These are phyloP conservation scores for Cryptocheilus praepositus DNA, from an alignment of 2,888 invertebrate genomes.

Conservation along the genomic window DNA sequence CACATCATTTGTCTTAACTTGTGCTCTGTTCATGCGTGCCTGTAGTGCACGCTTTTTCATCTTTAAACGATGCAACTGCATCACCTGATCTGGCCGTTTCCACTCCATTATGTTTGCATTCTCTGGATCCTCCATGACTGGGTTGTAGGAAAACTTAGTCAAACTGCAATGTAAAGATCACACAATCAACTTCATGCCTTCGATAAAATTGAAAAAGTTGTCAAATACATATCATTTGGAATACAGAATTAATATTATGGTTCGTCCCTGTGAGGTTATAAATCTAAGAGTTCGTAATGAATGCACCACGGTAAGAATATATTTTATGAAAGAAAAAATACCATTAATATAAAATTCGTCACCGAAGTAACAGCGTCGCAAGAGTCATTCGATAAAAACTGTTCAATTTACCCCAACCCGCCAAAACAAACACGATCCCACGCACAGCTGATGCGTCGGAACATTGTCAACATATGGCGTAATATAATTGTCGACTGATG, in stretches of 20 bases:
- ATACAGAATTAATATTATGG: too few species aligned
- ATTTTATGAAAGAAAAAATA: constrained; percentile 19
- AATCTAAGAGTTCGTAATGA: neutral
- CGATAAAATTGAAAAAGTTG: neutral
- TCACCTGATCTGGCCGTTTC: constrained; percentile 79
- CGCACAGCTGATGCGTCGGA: constrained; percentile 15
- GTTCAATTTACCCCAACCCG: constrained; percentile 1
- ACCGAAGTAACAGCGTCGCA: neutral
- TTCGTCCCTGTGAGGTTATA: too few species aligned
- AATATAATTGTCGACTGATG: neutral
- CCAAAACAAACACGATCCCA: constrained; percentile 13
- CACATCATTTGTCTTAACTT: neutral
- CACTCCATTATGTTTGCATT: constrained; percentile 69
- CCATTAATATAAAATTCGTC: constrained; percentile 17
- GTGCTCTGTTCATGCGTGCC: constrained; percentile 78
- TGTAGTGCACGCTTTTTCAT: constrained; percentile 86
- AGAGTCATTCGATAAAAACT: constrained; percentile 3
- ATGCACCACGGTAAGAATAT: neutral
- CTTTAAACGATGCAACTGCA: constrained; percentile 86
- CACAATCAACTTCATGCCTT: neutral
- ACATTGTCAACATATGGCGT: too few species aligned
- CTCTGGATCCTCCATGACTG: constrained; percentile 39
- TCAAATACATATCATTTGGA: neutral
- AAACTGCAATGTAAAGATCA: constrained; percentile 14
- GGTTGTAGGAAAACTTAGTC: constrained; percentile 13